Conservation (phyloP, 2,113 vertebrate genomes). For the Epinephelus moara region DNA sequence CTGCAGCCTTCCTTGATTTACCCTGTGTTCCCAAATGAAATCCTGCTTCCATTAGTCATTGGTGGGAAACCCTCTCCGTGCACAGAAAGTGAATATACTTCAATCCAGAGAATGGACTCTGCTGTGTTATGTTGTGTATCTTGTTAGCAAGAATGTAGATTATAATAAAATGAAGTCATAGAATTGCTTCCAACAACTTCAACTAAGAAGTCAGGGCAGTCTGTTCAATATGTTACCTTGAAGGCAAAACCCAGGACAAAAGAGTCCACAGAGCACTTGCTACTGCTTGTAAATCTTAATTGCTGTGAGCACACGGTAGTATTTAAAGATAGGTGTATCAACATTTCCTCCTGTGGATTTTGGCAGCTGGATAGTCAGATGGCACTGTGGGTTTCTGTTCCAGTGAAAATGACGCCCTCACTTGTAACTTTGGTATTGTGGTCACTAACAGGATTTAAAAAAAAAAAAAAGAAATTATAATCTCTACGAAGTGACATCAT, state of each 20-base stretch:
- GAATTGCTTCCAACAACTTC: background rate
- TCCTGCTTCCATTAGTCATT: slow-evolving; percentile 27
- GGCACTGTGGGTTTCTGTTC: background rate
- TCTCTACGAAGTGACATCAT: background rate
- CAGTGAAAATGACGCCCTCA: background rate
- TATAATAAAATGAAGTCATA: background rate
- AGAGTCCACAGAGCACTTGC: background rate
- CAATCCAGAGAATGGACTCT: background rate
- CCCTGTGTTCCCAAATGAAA: slow-evolving; percentile 13
- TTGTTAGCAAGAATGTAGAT: background rate
- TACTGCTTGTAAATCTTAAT: background rate
- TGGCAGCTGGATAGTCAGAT: background rate
- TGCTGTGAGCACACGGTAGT: too few species aligned
- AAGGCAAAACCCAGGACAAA: background rate
- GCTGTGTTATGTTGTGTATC: background rate
- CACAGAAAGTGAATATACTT: slow-evolving; percentile 15
- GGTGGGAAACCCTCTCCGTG: slow-evolving; percentile 12
- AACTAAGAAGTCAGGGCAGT: too few species aligned
- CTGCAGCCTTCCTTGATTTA: slow-evolving; percentile 6
- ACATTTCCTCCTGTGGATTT: background rate
- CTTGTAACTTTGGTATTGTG: background rate
- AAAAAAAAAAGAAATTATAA: background rate
- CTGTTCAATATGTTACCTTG: background rate
- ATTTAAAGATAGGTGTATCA: background rate
- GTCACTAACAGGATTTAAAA: background rate